Evolutionary conservation across 2,797 vertebrate genomes (phyloP).

Genomic region (Bradypus variegatus): DNA sequence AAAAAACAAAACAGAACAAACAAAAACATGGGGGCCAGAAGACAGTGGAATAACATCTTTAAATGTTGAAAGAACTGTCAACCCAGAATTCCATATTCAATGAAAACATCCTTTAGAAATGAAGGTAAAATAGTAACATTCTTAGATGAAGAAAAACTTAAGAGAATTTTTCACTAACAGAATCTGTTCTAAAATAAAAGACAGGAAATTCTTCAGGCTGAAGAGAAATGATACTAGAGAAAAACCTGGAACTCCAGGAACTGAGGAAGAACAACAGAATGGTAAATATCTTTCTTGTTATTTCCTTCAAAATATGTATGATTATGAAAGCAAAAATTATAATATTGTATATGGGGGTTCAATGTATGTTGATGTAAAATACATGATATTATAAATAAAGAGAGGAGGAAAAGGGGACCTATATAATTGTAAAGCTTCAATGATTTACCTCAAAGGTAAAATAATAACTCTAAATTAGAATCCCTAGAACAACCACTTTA

Average conservation of each 20-base stretch:
- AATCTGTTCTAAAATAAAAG: not conserved
- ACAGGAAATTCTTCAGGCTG: not conserved
- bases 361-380: not conserved
- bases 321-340: not conserved
- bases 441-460: not conserved
- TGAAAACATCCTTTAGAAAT: not conserved
- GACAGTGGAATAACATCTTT: too few relatives aligned
- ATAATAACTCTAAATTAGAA: not conserved
- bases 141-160: not conserved
- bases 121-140: not conserved
- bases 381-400: not conserved
- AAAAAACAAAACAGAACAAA: too few relatives aligned
- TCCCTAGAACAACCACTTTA: not conserved
- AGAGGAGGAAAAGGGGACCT: not conserved
- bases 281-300: not conserved
- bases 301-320: not conserved
- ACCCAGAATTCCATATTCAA: not conserved
- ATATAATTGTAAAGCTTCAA: not conserved
- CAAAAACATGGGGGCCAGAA: too few relatives aligned
- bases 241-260: not conserved
- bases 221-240: not conserved
- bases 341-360: not conserved
- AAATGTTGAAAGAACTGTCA: too few relatives aligned
- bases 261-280: not conserved
- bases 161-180: not conserved